Evolutionary conservation across 1,140 invertebrate genomes (phyloP), one percentile per base, ranked within the genome.

Genomic region (Leptoteleia sp.): DNA sequence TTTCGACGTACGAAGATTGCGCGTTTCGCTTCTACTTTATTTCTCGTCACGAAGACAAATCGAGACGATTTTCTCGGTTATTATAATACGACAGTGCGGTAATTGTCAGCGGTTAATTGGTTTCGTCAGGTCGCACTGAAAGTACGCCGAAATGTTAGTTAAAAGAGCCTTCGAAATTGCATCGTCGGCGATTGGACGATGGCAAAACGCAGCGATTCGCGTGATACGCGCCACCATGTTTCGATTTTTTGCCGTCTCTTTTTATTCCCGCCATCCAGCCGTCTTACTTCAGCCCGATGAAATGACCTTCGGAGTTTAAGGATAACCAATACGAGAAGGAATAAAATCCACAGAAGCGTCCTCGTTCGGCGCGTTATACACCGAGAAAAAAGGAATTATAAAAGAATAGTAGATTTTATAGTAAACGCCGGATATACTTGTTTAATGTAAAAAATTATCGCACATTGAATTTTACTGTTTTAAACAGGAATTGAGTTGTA

Each of bases 301-400:
- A 84, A 79, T 84, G 83, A 83, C 76, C 82, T 76, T 70, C 73
- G 54, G 57, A 52, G 73, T 71, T 27, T 73, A 38, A 37, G 35
- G 11, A 68, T 48, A 54, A 38, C 1, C n/a, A 27, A 52, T 75
- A 82, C 81, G 83, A 86, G 84, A 84, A 85, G 71, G 82, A 84
- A 85, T 85, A 72, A 79, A 64, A 82, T 85, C 84, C 80, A 71
- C 82, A n/a, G n/a, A n/a, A n/a, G n/a, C n/a, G n/a, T n/a, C n/a
- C n/a, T n/a, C n/a, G n/a, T n/a, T n/a, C n/a, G n/a, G n/a, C n/a
- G n/a, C n/a, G n/a, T n/a, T n/a, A n/a, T n/a, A n/a, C n/a, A n/a
- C n/a, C n/a, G n/a, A n/a, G n/a, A n/a, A n/a, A n/a, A n/a, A n/a
- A n/a, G n/a, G n/a, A n/a, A n/a, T n/a, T n/a, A n/a, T n/a, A n/a